A percentile compares a stretch with the other conserved stretches of the same genome.
phyloP scores from a whole-genome alignment of 1,140 invertebrate genomes.

The Asobara japonica region DNA sequence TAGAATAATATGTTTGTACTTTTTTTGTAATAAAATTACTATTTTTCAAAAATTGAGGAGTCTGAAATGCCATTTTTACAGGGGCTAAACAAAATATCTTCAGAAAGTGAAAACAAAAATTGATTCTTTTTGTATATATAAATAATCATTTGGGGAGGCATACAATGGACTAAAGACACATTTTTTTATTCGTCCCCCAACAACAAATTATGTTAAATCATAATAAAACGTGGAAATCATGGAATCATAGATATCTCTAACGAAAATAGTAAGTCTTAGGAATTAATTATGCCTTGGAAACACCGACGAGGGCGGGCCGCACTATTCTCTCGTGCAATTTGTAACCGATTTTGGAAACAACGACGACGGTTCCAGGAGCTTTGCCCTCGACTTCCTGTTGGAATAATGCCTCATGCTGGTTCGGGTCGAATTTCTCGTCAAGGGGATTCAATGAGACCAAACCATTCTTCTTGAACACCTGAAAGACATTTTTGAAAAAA shows the following conservation, averaged over 20 bases:
- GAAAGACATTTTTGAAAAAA: too few relatives aligned
- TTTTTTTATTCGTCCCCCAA: background rate
- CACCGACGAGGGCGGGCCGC: slow-evolving; percentile 95
- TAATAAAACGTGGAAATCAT: slow-evolving; percentile 1
- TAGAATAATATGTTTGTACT: too few relatives aligned
- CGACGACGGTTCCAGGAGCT: slow-evolving; percentile 85
- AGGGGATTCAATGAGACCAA: slow-evolving; percentile 85
- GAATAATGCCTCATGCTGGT: slow-evolving; percentile 95
- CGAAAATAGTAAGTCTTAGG: slow-evolving; percentile 2
- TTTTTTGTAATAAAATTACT: too few relatives aligned
- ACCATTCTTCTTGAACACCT: slow-evolving; percentile 92
- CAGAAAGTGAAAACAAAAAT: too few relatives aligned
- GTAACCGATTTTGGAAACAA: slow-evolving; percentile 96
- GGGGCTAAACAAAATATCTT: too few relatives aligned
- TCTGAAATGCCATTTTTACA: too few relatives aligned
- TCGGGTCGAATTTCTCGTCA: slow-evolving; percentile 96
- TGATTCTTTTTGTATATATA: too few relatives aligned
- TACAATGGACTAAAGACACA: background rate
- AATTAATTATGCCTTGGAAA: slow-evolving; percentile 74
- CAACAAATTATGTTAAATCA: background rate
- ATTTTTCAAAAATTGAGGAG: too few relatives aligned
- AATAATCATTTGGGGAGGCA: too few relatives aligned
- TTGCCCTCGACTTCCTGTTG: slow-evolving; percentile 87
- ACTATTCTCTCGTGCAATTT: slow-evolving; percentile 93
- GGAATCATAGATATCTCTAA: background rate